Base-by-base conservation (phyloP, 1,140 invertebrate genomes). In the Drosophila sproati region DNA sequence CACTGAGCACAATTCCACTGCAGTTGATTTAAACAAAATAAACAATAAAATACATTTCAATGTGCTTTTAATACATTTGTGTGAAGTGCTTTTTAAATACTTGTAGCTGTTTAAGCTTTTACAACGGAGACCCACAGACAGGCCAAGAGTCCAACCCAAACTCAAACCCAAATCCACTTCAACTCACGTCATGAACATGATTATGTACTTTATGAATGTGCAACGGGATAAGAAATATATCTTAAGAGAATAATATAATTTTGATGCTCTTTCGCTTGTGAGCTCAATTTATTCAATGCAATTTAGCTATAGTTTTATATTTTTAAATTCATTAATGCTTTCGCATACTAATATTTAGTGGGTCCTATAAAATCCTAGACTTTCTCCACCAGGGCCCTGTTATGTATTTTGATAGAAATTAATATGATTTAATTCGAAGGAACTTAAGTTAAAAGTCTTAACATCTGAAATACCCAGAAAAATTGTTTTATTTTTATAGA, bases 121-220 rank as follows among this genome's bases (percentile, higher is more conserved):
- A 87, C 63, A 67, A 59, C 80, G 82, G 57, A 62, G 60, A 48
- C 64, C 55, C 35, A 55, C 20, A 56, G n/a, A 43, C 31, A 41
- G 52, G 3, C 61, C 32, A 41, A 12, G 50, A 43, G 34, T 55
- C 39, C 48, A n/a, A 63, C 37, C 52, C 55, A 28, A 20, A 41
- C 52, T 8, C 10, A 34, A 32, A 35, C 56, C 45, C 32, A 51
- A 12, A 83, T 47, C 83, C 79, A 88, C 83, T 88, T 88, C 66
- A 88, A 73, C 67, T 72, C 83, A 87, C 83, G 83, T 87, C 83
- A 87, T 87, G 83, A 87, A 87, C 83, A 87, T 82, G 83, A 87
- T 87, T 87, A 88, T 88, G 83, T 82, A 87, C 83, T 87, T 87
- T 87, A 87, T 87, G 80, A 88, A 88, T 87, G 83, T 88, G 83